These are phyloP conservation scores for Heliconius himera DNA, from an alignment of 1,140 invertebrate genomes.

Conservation along the genomic window DNA sequence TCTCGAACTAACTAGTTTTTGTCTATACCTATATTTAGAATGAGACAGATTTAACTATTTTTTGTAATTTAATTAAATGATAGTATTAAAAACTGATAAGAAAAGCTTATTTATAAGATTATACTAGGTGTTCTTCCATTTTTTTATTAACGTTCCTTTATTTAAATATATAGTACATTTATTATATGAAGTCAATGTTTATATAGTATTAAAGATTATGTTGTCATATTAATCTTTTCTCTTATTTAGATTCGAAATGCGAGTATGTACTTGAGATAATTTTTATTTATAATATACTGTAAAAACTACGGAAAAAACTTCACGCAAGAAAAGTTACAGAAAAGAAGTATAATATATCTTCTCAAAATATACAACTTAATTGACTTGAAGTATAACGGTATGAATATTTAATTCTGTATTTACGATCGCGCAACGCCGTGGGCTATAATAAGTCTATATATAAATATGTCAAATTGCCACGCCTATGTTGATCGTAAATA, in stretches of 20 bases:
- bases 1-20: background rate
- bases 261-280: background rate
- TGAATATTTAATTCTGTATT: background rate
- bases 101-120: too few species aligned
- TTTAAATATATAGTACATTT: too few species aligned
- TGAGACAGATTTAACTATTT: too few species aligned
- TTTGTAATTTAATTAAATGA: too few species aligned
- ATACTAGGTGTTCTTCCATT: too few species aligned
- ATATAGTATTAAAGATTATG: too few species aligned
- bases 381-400: background rate
- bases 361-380: background rate
- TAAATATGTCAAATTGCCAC: constrained; percentile 15
- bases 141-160: too few species aligned
- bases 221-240: too few species aligned
- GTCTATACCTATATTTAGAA: background rate
- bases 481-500: constrained; percentile 1
- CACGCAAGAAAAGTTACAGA: too few species aligned
- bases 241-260: too few species aligned
- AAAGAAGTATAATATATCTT: background rate
- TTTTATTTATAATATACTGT: background rate
- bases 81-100: too few species aligned
- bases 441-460: background rate
- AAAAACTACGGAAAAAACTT: background rate
- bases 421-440: background rate
- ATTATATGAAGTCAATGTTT: too few species aligned